These are phyloP conservation scores for Lycaon pictus DNA, from an alignment of 2,113 vertebrate genomes.

Conservation along the genomic window DNA sequence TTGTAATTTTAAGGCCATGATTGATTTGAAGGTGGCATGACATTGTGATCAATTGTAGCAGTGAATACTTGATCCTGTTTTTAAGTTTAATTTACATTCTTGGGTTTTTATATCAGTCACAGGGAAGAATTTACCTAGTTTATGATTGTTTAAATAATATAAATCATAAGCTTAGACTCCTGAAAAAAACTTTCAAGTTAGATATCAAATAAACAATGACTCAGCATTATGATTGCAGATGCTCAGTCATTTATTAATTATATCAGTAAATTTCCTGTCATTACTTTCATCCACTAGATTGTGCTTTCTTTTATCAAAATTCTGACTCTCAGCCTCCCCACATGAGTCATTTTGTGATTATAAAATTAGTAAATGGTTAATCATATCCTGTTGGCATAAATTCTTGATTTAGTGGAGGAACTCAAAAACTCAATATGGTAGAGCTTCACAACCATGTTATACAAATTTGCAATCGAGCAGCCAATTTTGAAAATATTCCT, in stretches of 20 bases:
- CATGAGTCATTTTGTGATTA: constrained; percentile 28
- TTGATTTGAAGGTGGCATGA: not conserved
- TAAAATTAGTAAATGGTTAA: constrained; percentile 60
- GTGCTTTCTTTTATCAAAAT: constrained; percentile 42
- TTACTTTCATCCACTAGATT: not conserved
- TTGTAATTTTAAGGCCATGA: not conserved
- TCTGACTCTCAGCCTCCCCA: not conserved
- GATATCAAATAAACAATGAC: constrained; percentile 67
- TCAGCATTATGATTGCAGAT: constrained; percentile 51
- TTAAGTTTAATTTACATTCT: constrained; percentile 27
- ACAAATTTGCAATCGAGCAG: not conserved
- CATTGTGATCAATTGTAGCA: not conserved
- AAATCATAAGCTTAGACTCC: constrained; percentile 22
- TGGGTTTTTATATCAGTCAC: not conserved
- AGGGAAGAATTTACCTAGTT: not conserved
- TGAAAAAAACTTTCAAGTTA: constrained; percentile 38
- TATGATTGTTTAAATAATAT: constrained; percentile 30
- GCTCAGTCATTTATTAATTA: constrained; percentile 58
- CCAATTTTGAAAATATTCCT: constrained; percentile 23
- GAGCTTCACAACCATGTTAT: not conserved
- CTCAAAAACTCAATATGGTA: not conserved
- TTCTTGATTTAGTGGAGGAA: not conserved
- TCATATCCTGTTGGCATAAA: constrained; percentile 57
- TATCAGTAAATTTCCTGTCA: constrained; percentile 53
- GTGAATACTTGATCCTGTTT: not conserved